Base-by-base conservation (phyloP, 1,140 invertebrate species). In the Scaptomyza montana region DNA sequence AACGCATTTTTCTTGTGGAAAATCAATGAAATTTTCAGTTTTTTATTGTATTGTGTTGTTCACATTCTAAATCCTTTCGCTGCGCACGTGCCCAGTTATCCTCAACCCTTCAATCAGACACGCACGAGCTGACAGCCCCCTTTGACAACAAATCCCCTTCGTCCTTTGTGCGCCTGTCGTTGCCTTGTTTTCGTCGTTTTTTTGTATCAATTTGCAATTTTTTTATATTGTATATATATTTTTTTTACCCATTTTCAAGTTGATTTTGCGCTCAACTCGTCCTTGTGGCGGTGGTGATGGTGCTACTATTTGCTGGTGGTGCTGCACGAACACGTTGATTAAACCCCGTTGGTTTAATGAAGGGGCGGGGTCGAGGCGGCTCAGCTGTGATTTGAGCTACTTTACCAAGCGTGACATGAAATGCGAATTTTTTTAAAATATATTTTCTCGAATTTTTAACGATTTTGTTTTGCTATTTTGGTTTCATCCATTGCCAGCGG, bases 131-230 rank as follows among this genome's bases (percentile, higher is more conserved):
- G 70, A 67, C 72, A 70, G 59, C 54, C 21, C 57, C 51, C 51
- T 54, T 41, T 41, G 65, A 56, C 43, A 61, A 28, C 13, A 63
- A 65, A 66, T 64, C 51, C 59, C 67, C 36, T 30, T 43, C 41
- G 55, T 50, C 79, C 55, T 69, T 89, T 82, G 76, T 85, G 60
- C 60, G 77, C 60, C 84, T 87, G 82, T 86, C 82, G 80, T 73
- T 81, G 65, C 72, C 62, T 75, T 25, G 47, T 54, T 62, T 70
- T 43, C n/a, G 21, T 19, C 78, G 33, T 9, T 36, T 81, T 84
- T 85, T 79, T 89, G 84, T 89, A 87, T 87, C 84, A 87, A 87
- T 87, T 87, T 89, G 72, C 82, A 79, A 74, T 87, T 82, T 86
- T 86, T 21, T n/a, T n/a, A n/a, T n/a, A n/a, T n/a, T n/a, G n/a